Evolutionary conservation across 2,888 invertebrate species (phyloP), one percentile per base, ranked within the genome.

Genomic region (Plemyria rubiginata): DNA sequence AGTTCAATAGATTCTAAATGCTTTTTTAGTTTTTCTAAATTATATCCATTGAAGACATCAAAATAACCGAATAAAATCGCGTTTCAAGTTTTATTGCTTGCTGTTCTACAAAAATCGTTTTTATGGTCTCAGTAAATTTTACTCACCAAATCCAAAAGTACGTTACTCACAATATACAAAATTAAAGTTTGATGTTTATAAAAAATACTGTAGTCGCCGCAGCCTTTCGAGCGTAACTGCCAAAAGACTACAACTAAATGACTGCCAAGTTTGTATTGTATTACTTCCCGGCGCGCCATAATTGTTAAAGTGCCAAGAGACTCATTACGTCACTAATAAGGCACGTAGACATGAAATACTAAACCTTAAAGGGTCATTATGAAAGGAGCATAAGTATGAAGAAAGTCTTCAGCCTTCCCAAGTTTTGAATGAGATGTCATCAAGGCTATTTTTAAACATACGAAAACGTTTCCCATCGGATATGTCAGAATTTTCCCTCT

Each of bases 191-290:
- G 12, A 8, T 15, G n/a, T 16, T 28, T 22, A 51, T 40, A 55
- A 55, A 22, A 55, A 55, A 46, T 38, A 48, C 48, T 48, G 38
- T 48, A 38, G 36, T 28, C 40, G 28, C 28, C 38, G 13, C 55
- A 57, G 45, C n/a, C 53, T 43, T 53, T 57, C 53, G 41, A 38
- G 54, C 54, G 43, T 13, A 46, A 65, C 65, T 65, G 65, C 60
- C 64, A 60, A 56, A 15, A 49, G 29, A 15, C 50, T 22, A 50
- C 53, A 48, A 49, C 41, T 50, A 60, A 58, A 58, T 54, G 49
- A 60, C 55, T 60, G 54, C 54, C 40, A 55, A 59, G 51, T 54
- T 46, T n/a, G 22, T 12, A 48, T 53, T 48, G 53, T 46, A 52
- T 51, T 46, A 48, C 54, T 29, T 41, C 46, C 58, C 29, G 46